Evolutionary conservation across 2,888 invertebrate genomes (phyloP), one percentile per base, ranked within the genome.

Genomic region (Amphiduros pacificus): DNA sequence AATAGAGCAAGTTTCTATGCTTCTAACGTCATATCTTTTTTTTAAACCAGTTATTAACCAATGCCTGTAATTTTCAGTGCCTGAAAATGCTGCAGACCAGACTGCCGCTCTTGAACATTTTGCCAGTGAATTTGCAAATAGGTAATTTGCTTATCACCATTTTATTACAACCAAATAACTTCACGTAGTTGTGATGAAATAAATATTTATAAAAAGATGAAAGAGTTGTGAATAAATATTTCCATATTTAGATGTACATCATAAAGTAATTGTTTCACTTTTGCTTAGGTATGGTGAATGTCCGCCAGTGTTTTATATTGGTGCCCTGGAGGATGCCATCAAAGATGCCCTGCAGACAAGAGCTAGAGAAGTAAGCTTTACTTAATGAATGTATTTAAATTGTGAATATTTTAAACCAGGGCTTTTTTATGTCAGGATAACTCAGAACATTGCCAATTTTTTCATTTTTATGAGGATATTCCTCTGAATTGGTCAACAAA

Each of bases 241-340:
- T 9, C 36, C 17, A 17, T 11, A 36, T 36, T 9, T 36, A 17
- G 36, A 36, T 36, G 9, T 36, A 36, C 17, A 17, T 36, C 11
- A 11, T 11, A 36, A 11, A 11, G 9, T 36, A 36, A 36, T 5
- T 22, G 24, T 51, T 52, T 50, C 61, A 50, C 57, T 55, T 60
- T 29, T 40, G 65, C 68, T 2, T 67, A 82, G 95, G 67, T 94
- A 93, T 83, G 95, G 95, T 0, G 89, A 89, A 51, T 88, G 89
- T 73, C 91, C 91, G 82, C 95, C 96, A 1, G 87, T 90, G 73
- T 96, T 96, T 85, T 96, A 91, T 84, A 91, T 92, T 74, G 95
- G 96, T 41, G 90, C 91, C 29, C 85, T 97, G 62, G 93, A 94
- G 70, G 91, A 93, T 82, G 95, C 95, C 53, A 87, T 95, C 64